Percentiles rank a stretch among this genome's conserved stretches.
phyloP scores from a whole-genome alignment of 2,888 invertebrate species.

The Sarcophaga subvicina region DNA sequence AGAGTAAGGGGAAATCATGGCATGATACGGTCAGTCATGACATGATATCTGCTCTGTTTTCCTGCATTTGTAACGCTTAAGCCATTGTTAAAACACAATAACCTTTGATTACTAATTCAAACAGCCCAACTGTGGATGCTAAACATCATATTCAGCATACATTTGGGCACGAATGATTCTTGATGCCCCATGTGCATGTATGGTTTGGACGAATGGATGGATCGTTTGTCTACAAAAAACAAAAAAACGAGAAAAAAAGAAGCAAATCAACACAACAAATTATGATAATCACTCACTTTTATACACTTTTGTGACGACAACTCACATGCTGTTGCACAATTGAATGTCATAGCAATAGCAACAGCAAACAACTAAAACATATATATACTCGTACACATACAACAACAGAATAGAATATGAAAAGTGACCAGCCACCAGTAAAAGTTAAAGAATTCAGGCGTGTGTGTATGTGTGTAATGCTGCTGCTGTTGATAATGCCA shows the following conservation, averaged over 20 bases:
- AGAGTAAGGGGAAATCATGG: too few relatives aligned
- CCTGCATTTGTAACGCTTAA: too few relatives aligned
- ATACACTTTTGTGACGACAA: slow-evolving; percentile 65
- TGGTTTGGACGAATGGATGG: slow-evolving; percentile 5
- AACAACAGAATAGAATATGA: slow-evolving; percentile 68
- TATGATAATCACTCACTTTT: slow-evolving; percentile 70
- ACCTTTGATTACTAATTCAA: too few relatives aligned
- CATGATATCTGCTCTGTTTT: too few relatives aligned
- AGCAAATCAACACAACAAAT: slow-evolving; percentile 68
- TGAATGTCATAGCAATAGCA: slow-evolving; percentile 46
- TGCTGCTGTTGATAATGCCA: slow-evolving; percentile 32
- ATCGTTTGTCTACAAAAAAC: not conserved
- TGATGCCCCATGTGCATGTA: slow-evolving; percentile 8
- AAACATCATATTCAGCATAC: too few relatives aligned
- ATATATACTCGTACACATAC: slow-evolving; percentile 16
- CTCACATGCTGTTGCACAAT: slow-evolving; percentile 56
- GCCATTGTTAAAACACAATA: too few relatives aligned
- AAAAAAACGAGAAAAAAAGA: not conserved
- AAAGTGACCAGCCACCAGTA: slow-evolving; percentile 53
- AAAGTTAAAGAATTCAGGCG: slow-evolving; percentile 22
- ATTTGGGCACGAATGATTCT: not conserved
- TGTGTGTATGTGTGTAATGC: slow-evolving; percentile 44
- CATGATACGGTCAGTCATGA: too few relatives aligned
- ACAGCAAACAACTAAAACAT: not conserved
- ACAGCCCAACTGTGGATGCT: too few relatives aligned